Base-by-base conservation (phyloP, 1,140 invertebrate species). In the Latrodectus geometricus region DNA sequence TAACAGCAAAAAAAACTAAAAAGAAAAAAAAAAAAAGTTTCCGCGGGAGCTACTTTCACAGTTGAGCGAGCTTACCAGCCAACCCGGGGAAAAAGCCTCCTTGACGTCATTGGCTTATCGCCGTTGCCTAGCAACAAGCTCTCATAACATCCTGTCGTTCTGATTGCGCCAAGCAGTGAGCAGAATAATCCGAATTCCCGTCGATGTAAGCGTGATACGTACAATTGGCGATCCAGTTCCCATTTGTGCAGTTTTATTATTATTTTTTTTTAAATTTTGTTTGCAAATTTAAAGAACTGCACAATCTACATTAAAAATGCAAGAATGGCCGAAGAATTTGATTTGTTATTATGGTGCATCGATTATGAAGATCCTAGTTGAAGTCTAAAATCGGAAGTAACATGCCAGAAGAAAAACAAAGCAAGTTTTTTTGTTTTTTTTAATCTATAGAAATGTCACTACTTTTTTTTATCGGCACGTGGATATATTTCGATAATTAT, bases 81-180 rank as follows among this genome's bases (percentile, higher is more conserved):
- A 83, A 83, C 70, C 80, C 69, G 54, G 72, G 50, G 48, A 72
- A 70, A 74, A 83, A 74, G 52, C 56, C 35, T 66, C 69, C 54
- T 83, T 83, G 69, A 84, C 82, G 82, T 84, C 82, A 84, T 76
- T 20, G 61, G 82, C 82, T 84, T 84, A 84, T 84, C 82, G n/a
- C 14, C 72, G 82, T 84, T 84, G 82, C 73, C 73, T 76, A 21
- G 82, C 54, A 14, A 75, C 74, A 72, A 35, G 61, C 56, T 75
- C 72, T 65, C 73, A 84, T 76, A 76, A 82, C 69, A 82, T 82
- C 79, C 79, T 82, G 79, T 69, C 69, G 21, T 82, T 77, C 68
- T n/a, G 35, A 15, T 14, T 14, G 35, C 21, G 68, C 17, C n/a
- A 48, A 20, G 23, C 70, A 15, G 21, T 14, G 23, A 15, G 17